Conservation (phyloP, 2,888 invertebrate species). For the Phania funesta region DNA sequence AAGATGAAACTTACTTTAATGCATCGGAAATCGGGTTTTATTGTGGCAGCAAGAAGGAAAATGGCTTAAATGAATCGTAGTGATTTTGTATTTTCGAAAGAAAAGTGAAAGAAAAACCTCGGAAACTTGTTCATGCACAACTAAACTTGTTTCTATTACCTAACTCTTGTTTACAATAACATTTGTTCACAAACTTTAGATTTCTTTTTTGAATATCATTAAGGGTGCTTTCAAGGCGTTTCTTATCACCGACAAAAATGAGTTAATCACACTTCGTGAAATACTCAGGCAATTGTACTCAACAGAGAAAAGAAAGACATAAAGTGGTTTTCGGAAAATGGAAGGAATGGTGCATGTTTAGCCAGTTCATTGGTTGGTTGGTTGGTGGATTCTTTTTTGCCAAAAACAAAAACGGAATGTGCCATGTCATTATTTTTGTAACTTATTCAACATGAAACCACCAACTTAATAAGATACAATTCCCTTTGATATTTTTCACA, state of each 20-base stretch:
- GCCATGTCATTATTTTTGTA: conserved; percentile 78
- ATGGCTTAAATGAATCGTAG: too few relatives aligned
- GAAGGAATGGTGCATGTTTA: neutral
- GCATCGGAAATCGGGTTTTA: too few relatives aligned
- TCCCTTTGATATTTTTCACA: conserved; percentile 32
- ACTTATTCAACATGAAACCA: conserved; percentile 73
- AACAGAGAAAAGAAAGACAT: neutral
- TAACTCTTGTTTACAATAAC: too few relatives aligned
- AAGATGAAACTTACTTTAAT: too few relatives aligned
- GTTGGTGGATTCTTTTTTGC: conserved; percentile 1
- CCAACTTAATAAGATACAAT: conserved; percentile 53
- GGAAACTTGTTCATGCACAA: too few relatives aligned
- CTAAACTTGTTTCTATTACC: too few relatives aligned
- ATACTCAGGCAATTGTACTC: neutral
- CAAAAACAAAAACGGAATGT: conserved; percentile 73
- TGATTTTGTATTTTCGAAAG: too few relatives aligned
- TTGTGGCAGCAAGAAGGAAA: too few relatives aligned
- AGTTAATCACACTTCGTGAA: neutral
- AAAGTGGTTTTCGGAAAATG: neutral
- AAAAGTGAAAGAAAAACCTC: too few relatives aligned
- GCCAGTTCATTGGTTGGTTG: neutral
- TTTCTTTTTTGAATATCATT: neutral
- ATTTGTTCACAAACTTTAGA: too few relatives aligned
- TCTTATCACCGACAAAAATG: neutral
- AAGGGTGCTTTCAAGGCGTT: neutral